phyloP scores from a whole-genome alignment of 2,797 vertebrate species.

The Coregonus suidteri region DNA sequence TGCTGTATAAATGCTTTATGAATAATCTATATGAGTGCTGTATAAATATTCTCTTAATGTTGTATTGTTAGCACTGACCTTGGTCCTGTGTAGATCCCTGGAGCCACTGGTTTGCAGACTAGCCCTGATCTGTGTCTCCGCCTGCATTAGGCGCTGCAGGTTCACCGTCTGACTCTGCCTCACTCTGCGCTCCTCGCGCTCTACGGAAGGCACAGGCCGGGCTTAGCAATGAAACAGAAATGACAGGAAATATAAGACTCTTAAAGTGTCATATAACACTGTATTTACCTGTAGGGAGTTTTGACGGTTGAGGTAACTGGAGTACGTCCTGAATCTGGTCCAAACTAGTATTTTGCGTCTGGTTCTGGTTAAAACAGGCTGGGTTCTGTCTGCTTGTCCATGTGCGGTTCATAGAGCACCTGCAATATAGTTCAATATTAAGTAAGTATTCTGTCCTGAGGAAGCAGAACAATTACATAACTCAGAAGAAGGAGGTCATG shows the following conservation, averaged over 20 bases:
- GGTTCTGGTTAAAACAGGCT: constrained; percentile 33
- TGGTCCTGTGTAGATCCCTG: constrained; percentile 32
- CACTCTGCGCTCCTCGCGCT: constrained; percentile 33
- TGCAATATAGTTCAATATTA: constrained; percentile 39
- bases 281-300: constrained; percentile 44
- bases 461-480: neutral
- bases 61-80: neutral
- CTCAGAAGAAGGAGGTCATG: neutral
- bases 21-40: neutral
- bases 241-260: neutral
- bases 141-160: constrained; percentile 67
- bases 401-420: constrained; percentile 73
- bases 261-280: neutral
- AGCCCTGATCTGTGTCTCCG: constrained; percentile 68
- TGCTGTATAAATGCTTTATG: neutral
- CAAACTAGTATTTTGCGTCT: constrained; percentile 29
- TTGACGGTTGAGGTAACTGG: constrained; percentile 21
- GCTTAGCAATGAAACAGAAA: neutral
- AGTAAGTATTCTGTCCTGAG: neutral
- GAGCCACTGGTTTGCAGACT: constrained; percentile 29
- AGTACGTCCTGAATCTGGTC: constrained; percentile 24
- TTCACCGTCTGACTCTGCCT: constrained; percentile 62
- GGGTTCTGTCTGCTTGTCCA: constrained; percentile 72
- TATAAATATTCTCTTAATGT: neutral
- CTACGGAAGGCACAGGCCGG: neutral